Percentiles rank a stretch among this genome's conserved stretches.
phyloP scores from a whole-genome alignment of 2,888 invertebrate genomes.

The Aphidoletes aphidimyza region DNA sequence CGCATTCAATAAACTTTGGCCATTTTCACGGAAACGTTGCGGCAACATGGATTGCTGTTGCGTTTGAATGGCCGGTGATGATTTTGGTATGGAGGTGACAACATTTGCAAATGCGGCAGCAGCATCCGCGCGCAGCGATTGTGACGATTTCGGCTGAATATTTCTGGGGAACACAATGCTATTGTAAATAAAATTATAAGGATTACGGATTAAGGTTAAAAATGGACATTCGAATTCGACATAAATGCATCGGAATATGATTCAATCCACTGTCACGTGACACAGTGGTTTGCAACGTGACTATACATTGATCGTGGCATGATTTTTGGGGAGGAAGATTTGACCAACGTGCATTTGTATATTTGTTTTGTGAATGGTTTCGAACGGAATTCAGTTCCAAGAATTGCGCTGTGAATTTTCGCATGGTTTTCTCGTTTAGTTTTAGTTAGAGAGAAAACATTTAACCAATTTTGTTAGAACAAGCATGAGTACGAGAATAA shows the following conservation, averaged over 20 bases:
- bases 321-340: neutral
- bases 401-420: no score
- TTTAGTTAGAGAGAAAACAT: no score
- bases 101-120: neutral
- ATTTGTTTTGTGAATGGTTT: neutral
- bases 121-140: neutral
- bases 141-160: slow-evolving; percentile 66
- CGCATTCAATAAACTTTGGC: slow-evolving; percentile 59
- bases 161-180: slow-evolving; percentile 63
- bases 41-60: neutral
- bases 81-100: slow-evolving; percentile 57
- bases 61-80: slow-evolving; percentile 54
- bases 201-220: slow-evolving; percentile 39
- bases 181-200: slow-evolving; percentile 57
- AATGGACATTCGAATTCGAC: neutral
- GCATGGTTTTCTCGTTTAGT: no score
- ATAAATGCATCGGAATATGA: no score
- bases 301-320: neutral
- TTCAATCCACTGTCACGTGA: neutral
- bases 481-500: no score
- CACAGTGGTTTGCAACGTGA: neutral
- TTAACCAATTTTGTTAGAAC: no score
- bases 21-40: slow-evolving; percentile 56
- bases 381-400: neutral
- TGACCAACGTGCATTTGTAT: slow-evolving; percentile 14